Evolutionary conservation across 2,113 vertebrate genomes (phyloP).

Genomic region (Salvelinus namaycush): DNA sequence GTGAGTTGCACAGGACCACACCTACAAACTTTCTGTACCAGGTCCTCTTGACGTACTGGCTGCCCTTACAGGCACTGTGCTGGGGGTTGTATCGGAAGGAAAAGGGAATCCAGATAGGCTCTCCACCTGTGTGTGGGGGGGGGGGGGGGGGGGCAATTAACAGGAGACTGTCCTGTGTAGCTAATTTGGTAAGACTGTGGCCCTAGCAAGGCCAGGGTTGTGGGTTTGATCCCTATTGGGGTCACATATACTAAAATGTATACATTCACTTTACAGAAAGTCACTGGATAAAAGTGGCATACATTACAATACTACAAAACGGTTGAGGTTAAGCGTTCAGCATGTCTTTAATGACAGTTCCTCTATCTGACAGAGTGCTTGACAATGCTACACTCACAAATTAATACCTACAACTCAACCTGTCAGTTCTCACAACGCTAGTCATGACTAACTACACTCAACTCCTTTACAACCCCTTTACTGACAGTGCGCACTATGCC

Average conservation of each 20-base stretch:
- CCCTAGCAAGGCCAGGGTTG: too few species aligned
- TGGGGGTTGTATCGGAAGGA: conserved; percentile 87
- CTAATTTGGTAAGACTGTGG: not conserved
- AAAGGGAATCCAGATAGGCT: conserved; percentile 97
- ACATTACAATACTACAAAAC: not conserved
- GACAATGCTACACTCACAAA: not conserved
- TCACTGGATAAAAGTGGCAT: too few species aligned
- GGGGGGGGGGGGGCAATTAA: not conserved
- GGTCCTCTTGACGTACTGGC: conserved; percentile 94
- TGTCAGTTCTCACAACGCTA: not conserved
- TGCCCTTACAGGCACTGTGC: conserved; percentile 90
- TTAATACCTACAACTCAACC: not conserved
- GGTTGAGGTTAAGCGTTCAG: not conserved
- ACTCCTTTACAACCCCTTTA: too few species aligned
- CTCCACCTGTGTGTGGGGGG: conserved; percentile 79
- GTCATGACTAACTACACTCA: too few species aligned
- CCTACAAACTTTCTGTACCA: conserved; percentile 98
- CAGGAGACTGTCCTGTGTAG: not conserved
- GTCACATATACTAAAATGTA: too few species aligned
- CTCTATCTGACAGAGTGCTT: not conserved
- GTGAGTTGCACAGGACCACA: conserved; percentile 94
- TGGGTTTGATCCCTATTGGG: too few species aligned
- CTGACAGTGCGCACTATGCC: too few species aligned
- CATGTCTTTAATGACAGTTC: not conserved
- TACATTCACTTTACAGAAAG: too few species aligned